Base-by-base conservation (phyloP, 2,797 vertebrate genomes). In the Rhynchonycteris naso region DNA sequence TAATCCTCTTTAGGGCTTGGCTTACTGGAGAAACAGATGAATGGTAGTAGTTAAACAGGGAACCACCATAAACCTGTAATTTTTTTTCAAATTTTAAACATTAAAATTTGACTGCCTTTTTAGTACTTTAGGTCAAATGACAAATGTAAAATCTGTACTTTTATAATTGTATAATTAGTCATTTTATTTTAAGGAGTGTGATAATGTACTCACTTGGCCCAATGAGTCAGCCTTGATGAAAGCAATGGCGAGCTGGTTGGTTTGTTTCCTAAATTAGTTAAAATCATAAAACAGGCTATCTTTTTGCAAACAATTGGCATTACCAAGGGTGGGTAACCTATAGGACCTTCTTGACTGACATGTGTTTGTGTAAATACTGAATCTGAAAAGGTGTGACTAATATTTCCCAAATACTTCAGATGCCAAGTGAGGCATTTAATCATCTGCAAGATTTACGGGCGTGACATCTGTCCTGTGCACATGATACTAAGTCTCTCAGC, bases 241-340 rank as follows among this genome's bases (percentile, higher is more conserved):
- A 90, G 43, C 13, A 69, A 43, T 2, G 28, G 11, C 52, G 4
- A 58, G 15, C 30, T 28, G 1, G 61, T 72, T 61, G 18, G 0
- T 76, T 80, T 82, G 24, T 71, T 88, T 90, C 54, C 85, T 88
- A 47, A 88, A 65, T 91, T 30, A 66, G 43, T 76, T 82, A 68
- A 94, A 61, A 38, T 94, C 61, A 63, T 61, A 33, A 72, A 79
- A 56, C 50, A 82, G 47, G 9, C 56, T 83, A 71, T 74, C 38
- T 28, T 75, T 84, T 69, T 81, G 76, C 33, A 83, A 92, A 87
- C 65, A 75, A 78, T 13, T 8, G 30, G 19, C 14, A 59, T 78
- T 84, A 90, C 72, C 75, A 65, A 78, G 38, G 16, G 50, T 56
- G 35, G 33, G 54, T 35, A 71, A 78, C 50, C 72, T 43, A 59